Evolutionary conservation across 2,113 vertebrate species (phyloP), one percentile per base, ranked within the genome.

Genomic region (Copsychus sechellarum): DNA sequence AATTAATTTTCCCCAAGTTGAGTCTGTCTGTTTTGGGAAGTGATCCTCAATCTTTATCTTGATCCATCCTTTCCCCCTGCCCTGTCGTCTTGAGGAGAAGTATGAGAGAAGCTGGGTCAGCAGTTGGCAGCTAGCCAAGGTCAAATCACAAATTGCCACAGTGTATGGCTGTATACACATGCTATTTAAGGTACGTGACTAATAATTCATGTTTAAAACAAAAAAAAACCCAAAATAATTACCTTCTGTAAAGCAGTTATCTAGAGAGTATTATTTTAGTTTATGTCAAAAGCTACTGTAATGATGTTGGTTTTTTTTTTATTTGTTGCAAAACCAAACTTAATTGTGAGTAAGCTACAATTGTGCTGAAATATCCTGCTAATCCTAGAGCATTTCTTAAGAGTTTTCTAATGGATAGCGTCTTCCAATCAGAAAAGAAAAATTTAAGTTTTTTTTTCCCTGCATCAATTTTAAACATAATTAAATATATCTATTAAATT

Each of bases 221-320:
- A 82, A 34, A 8, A n/a, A 54, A 51, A 43, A 2, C 28, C 14
- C 4, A 22, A 84, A 78, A 61, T 5, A 36, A 66, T 67, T 53
- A 6, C 2, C 22, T 78, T 78, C 18, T 65, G 6, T 18, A 54
- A 17, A 54, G 9, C 8, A 34, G 6, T 28, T 85, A 12, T 8
- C 12, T 45, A 40, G 47, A 38, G 18, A 31, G 7, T 40, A 50
- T 67, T 0, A 64, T 66, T 50, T 86, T 40, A 56, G 6, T 60
- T 78, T 45, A 45, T 24, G 4, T 56, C 61, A 86, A 82, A 85
- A 82, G 4, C 12, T 76, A 16, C 16, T 48, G 9, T 24, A 56
- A 48, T 43, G 2, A 16, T 31, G 1, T 5, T 51, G n/a, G 5
- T 0, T 1, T 33, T 57, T 56, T 56, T 78, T 69, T 15, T 21